phyloP scores from a whole-genome alignment of 2,797 vertebrate species.

The Eutrigla gurnardus region DNA sequence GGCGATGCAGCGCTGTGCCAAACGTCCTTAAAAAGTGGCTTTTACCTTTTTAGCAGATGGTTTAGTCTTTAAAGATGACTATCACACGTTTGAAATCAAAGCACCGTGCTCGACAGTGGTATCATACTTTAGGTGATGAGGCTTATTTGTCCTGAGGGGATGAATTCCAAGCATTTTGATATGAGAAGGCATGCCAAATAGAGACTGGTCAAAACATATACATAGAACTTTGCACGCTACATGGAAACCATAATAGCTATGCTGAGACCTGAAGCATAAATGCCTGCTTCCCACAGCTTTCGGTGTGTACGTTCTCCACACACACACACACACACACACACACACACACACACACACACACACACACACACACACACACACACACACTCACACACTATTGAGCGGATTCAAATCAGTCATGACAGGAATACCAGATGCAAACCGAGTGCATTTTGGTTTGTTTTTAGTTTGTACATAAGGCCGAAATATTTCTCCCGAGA shows the following conservation, averaged over 20 bases:
- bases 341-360: slow-evolving; percentile 44
- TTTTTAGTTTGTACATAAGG: slow-evolving; percentile 74
- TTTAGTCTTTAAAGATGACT: slow-evolving; percentile 38
- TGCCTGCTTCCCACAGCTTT: slow-evolving; percentile 80
- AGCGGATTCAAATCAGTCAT: slow-evolving; percentile 69
- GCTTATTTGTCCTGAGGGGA: slow-evolving; percentile 66
- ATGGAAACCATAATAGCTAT: slow-evolving; percentile 87
- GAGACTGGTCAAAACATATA: slow-evolving; percentile 82
- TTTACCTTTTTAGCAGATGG: slow-evolving; percentile 24
- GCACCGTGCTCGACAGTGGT: slow-evolving; percentile 28
- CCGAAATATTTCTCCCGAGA: slow-evolving; percentile 46
- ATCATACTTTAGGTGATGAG: slow-evolving; percentile 51
- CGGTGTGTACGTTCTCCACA: slow-evolving; percentile 51
- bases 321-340: slow-evolving; percentile 37
- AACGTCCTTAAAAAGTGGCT: slow-evolving; percentile 31
- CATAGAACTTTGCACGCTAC: slow-evolving; percentile 85
- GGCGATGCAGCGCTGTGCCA: slow-evolving; percentile 23
- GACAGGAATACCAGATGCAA: slow-evolving; percentile 71
- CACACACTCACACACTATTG: slow-evolving; percentile 57
- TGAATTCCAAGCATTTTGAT: slow-evolving; percentile 85
- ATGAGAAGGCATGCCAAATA: slow-evolving; percentile 81
- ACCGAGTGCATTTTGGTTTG: slow-evolving; percentile 67
- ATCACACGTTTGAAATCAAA: slow-evolving; percentile 33
- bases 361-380: slow-evolving; percentile 35
- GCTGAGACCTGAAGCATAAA: slow-evolving; percentile 76